Base-by-base conservation (phyloP, 1,140 invertebrate species). In the Brachionus manjavacas region DNA sequence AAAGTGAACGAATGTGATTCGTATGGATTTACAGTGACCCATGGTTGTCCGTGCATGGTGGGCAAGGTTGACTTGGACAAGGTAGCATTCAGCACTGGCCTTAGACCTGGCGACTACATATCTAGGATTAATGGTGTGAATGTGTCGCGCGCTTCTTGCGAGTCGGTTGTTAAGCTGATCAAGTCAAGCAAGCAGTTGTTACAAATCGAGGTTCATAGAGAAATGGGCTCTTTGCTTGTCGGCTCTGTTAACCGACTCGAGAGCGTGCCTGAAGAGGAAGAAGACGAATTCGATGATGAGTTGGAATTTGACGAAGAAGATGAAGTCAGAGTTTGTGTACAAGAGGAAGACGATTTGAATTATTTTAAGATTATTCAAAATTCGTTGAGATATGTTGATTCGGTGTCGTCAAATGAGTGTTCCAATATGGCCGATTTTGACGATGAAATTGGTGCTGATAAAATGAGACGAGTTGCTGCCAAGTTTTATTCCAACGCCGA, bases 91-190 rank as follows among this genome's bases (percentile, higher is more conserved):
- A 92, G 93, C 85, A 94, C 95, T 60, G 96, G 96, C 84, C 91
- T 99, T 14, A 92, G 93, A 87, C 94, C 95, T 46, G 96, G 96
- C 70, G 96, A 99, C 90, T 93, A 93, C 25, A 93, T 99, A 83
- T 93, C 97, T 87, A 93, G 92, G 89, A 95, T 99, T 86, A 96
- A 96, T 89, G 94, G 92, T 85, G 92, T 92, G 76, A 95, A 96
- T 84, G 89, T 89, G 8, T 89, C 88, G n/a, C 83, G 89, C 72
- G 89, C 89, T 25, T 88, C 87, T 2, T 87, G 88, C 66, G 87
- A 85, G 23, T 89, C 88, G 76, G 88, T 90, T 11, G 88, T 87
- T 23, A 88, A 87, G 72, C 85, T 89, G 25, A 86, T 90, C 85
- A 89, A 88, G 87, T 89, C 79, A 3, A 41, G 31, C 14, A 66